phyloP scores from a whole-genome alignment of 2,888 invertebrate species.

The Mythimna vitellina region DNA sequence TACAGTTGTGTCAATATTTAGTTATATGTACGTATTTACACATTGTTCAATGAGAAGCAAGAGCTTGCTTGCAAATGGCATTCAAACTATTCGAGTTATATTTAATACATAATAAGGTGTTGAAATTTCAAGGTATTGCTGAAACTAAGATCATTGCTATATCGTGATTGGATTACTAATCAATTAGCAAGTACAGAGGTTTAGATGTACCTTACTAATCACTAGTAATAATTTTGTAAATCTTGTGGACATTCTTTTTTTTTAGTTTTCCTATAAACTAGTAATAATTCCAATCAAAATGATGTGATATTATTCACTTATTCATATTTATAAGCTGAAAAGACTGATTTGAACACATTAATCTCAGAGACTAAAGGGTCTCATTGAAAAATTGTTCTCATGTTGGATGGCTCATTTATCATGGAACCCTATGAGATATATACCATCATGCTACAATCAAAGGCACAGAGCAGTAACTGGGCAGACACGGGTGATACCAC shows the following conservation, averaged over 20 bases:
- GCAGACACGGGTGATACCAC: too few relatives aligned
- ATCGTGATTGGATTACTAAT: not conserved
- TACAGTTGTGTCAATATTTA: conserved; percentile 40
- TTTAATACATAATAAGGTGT: not conserved
- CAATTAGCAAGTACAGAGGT: not conserved
- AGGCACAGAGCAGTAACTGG: too few relatives aligned
- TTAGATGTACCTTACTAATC: conserved; percentile 8
- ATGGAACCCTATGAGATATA: too few relatives aligned
- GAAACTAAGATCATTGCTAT: conserved; percentile 1
- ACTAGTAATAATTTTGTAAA: conserved; percentile 8
- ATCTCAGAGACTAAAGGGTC: too few relatives aligned
- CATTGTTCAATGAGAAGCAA: conserved; percentile 22
- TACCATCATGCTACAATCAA: too few relatives aligned
- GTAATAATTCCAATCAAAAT: not conserved
- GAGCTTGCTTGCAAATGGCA: conserved; percentile 22
- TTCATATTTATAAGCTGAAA: not conserved
- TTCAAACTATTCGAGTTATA: too few relatives aligned
- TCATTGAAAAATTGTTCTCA: too few relatives aligned
- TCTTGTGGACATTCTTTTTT: not conserved
- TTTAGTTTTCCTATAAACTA: not conserved
- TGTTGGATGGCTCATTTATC: too few relatives aligned
- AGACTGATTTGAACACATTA: too few relatives aligned
- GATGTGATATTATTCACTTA: too few relatives aligned
- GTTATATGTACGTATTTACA: conserved; percentile 1
- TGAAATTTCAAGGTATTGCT: conserved; percentile 2